Evolutionary conservation across 2,797 vertebrate species (phyloP), one percentile per base, ranked within the genome.

Genomic region (Tapirus indicus): DNA sequence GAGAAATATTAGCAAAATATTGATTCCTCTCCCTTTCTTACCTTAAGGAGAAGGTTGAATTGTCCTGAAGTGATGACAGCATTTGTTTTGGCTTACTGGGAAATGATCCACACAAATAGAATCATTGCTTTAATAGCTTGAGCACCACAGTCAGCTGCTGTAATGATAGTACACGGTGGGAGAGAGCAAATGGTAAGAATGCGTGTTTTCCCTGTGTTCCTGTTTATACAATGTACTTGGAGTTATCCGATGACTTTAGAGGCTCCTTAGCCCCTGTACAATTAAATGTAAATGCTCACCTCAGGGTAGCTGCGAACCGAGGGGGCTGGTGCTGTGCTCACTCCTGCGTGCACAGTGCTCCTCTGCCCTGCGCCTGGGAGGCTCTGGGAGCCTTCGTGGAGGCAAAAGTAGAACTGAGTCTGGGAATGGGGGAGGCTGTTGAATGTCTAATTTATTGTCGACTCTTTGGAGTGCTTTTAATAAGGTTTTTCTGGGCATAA

Each of bases 21-120:
- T 56, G 71, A 95, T 54, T 95, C 38, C 44, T 21, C 9, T 35
- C 13, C 23, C 4, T 86, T 96, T 88, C 69, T 95, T 86, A 90
- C 25, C 74, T 74, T 82, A 75, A 66, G 58, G 44, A 86, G 54
- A 94, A 90, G 29, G 32, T 25, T 94, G n/a, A 41, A 17, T 88
- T 91, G 27, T 92, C 52, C 41, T 80, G 13, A 83, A 78, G 66
- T 86, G 77, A 84, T 74, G 25, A 77, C 23, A 69, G 1, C 14
- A 77, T 85, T 96, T 96, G 54, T 94, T 91, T 83, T 88, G 54
- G 71, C 62, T 92, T 91, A 17, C 68, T 80, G 35, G 82, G 32
- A 95, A 54, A 72, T 77, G 47, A 82, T 25, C 44, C 49, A 20
- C 66, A 80, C 83, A 89, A 72, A 82, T 74, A 94, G 64, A 95